Evolutionary conservation across 2,113 vertebrate species (phyloP), one percentile per base, ranked within the genome.

Genomic region (Larimichthys polyactis): DNA sequence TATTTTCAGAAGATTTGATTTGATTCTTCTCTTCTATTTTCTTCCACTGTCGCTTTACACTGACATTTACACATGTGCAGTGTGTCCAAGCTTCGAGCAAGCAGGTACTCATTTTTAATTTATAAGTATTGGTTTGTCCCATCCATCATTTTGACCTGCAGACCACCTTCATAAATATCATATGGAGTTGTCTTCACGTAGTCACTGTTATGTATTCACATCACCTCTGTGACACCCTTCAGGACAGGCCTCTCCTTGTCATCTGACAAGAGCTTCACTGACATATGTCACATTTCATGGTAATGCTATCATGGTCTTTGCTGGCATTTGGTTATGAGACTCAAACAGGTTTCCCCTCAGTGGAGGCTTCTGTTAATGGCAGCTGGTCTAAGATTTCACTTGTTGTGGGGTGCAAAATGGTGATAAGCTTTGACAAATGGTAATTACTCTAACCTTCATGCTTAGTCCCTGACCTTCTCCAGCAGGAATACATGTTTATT

Each of bases 351-450:
- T 65, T 78, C 44, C 15, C 77, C 54, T 76, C 58, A 16, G 8
- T 36, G 59, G 52, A 44, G 32, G 49, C 52, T 55, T 73, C 55
- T 70, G 72, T 62, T 78, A 67, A 63, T 64, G 11, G 10, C 64
- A 71, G 40, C 6, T 22, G 17, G 16, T 83, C 63, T 44, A 43
- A 75, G 57, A 63, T 84, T 77, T 78, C 67, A 40, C n/a, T 82
- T 81, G 81, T 27, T 75, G 52, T 89, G 17, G 12, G 69, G 64
- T 82, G 87, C 24, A 46, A 81, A 78, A 72, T 71, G 44, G 29
- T 83, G 71, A 90, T 89, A 71, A 74, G 83, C 52, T 68, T 80
- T 81, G 75, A 87, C 86, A 87, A 90, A 89, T 87, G 77, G 77
- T 84, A 79, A 87, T 88, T 55, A 83, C 57, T 58, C 11, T 85